phyloP scores from a whole-genome alignment of 2,797 vertebrate species.

The Euthynnus affinis region DNA sequence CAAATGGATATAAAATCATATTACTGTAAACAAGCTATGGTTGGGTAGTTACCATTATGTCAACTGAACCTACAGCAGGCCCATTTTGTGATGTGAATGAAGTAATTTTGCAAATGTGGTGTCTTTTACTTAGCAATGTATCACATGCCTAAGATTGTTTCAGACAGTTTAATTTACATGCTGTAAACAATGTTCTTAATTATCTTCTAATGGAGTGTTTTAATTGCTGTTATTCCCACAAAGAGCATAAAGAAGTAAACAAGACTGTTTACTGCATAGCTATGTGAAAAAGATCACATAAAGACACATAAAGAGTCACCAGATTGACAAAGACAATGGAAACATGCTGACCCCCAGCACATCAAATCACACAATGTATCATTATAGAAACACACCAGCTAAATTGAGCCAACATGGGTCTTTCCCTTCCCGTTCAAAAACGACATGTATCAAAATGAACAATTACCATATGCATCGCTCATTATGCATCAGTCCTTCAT shows the following conservation, averaged over 20 bases:
- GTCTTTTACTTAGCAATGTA: conserved; percentile 22
- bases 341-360: neutral
- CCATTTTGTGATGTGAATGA: conserved; percentile 47
- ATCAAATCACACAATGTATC: conserved; percentile 3
- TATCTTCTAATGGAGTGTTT: conserved; percentile 16
- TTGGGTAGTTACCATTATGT: conserved; percentile 40
- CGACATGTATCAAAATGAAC: neutral
- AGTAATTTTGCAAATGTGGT: conserved; percentile 40
- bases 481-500: conserved; percentile 9
- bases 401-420: neutral
- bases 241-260: neutral
- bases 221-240: conserved; percentile 8
- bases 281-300: neutral
- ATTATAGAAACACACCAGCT: neutral
- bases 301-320: neutral
- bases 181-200: conserved; percentile 37
- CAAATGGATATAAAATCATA: conserved; percentile 44
- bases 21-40: conserved; percentile 37
- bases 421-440: neutral
- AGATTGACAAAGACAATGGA: neutral
- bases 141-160: conserved; percentile 3
- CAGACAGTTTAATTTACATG: conserved; percentile 16
- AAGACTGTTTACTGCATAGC: conserved; percentile 9
- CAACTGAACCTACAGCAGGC: conserved; percentile 32
- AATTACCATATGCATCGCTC: neutral